Conservation (phyloP, 2,888 invertebrate genomes). For the Formica aserva region DNA sequence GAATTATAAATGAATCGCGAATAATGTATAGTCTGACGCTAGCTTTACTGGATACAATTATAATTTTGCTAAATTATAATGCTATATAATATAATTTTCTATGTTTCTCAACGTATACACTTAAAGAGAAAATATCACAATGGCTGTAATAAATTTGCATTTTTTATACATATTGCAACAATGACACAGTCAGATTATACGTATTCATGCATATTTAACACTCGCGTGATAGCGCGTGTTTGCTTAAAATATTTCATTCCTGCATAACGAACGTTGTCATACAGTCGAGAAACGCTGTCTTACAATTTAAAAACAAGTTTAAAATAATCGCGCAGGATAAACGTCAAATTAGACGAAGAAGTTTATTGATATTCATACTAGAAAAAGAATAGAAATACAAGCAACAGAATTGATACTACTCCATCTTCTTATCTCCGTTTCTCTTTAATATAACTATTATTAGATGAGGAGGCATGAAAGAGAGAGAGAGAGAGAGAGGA, state of each 20-base stretch:
- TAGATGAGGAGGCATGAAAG: neutral
- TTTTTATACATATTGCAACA: constrained; percentile 28
- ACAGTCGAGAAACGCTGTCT: neutral
- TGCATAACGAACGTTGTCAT: neutral
- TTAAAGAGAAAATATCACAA: neutral
- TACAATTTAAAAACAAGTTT: neutral
- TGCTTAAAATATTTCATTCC: neutral
- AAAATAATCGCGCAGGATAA: neutral
- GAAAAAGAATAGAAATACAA: constrained; percentile 54
- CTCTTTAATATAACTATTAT: neutral
- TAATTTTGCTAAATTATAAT: constrained; percentile 12
- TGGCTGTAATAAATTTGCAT: constrained; percentile 31
- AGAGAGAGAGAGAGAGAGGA: no score
- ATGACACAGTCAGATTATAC: constrained; percentile 28
- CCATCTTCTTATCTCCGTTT: neutral
- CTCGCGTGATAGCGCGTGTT: neutral
- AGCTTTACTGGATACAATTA: neutral
- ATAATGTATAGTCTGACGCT: no score
- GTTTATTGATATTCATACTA: neutral
- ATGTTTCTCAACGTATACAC: neutral
- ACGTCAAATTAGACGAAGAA: neutral
- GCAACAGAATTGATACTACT: constrained; percentile 54
- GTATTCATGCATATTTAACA: constrained; percentile 29
- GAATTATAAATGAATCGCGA: no score
- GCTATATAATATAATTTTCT: neutral